Percentiles rank a stretch among this genome's conserved stretches.
These are phyloP conservation scores for Pomatostomus ruficeps DNA, from an alignment of 2,113 vertebrate genomes.

Conservation along the genomic window DNA sequence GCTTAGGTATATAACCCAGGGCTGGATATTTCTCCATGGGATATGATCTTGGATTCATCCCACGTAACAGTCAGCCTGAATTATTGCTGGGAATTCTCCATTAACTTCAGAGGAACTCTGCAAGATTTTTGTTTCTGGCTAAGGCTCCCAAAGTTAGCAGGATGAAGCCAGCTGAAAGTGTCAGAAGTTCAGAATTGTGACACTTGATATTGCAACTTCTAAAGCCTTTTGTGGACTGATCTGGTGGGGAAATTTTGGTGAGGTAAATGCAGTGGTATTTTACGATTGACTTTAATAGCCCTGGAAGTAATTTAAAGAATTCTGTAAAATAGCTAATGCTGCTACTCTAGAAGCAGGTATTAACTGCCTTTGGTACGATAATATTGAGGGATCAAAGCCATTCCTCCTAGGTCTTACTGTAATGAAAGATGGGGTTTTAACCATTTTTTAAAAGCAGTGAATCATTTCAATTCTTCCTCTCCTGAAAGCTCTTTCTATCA, in stretches of 20 bases:
- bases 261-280: slow-evolving; percentile 20
- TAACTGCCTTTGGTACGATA: slow-evolving; percentile 32
- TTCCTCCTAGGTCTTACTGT: slow-evolving; percentile 18
- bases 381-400: slow-evolving; percentile 46
- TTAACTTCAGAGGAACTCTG: neutral
- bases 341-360: slow-evolving; percentile 31
- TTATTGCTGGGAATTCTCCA: neutral
- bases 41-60: neutral
- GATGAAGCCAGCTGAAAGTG: neutral
- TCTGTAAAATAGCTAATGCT: slow-evolving; percentile 44
- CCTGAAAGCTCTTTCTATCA: slow-evolving; percentile 40
- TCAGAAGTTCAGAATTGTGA: neutral
- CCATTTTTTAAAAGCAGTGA: slow-evolving; percentile 20
- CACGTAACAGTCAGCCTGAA: neutral
- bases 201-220: neutral
- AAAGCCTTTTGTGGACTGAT: slow-evolving; percentile 16
- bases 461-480: slow-evolving; percentile 35
- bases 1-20: neutral
- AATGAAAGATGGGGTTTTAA: slow-evolving; percentile 38
- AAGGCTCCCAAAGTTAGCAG: neutral
- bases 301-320: slow-evolving; percentile 50
- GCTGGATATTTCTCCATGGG: neutral
- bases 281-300: slow-evolving; percentile 15
- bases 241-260: slow-evolving; percentile 20
- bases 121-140: neutral